Evolutionary conservation across 2,113 vertebrate species (phyloP).

Genomic region (Myotis lucifugus): DNA sequence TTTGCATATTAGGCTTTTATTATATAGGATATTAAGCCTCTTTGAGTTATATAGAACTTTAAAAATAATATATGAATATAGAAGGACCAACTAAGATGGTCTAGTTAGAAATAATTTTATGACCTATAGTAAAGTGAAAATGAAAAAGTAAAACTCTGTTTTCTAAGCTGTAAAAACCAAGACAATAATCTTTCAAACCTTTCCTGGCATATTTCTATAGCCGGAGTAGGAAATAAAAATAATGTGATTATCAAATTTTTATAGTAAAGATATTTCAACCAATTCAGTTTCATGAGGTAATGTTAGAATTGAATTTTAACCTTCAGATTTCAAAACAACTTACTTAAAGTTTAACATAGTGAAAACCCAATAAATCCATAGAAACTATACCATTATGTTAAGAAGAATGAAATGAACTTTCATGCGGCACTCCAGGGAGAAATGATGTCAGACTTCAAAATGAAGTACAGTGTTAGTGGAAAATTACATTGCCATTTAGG

Average conservation of each 20-base stretch:
- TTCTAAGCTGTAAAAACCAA: conserved; percentile 47
- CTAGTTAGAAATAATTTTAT: conserved; percentile 32
- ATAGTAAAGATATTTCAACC: conserved; percentile 41
- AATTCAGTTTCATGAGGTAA: conserved; percentile 32
- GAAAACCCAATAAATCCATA: conserved; percentile 52
- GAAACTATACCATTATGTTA: conserved; percentile 50
- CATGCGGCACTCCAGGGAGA: conserved; percentile 6
- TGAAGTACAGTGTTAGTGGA: conserved; percentile 49
- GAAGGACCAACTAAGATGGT: not conserved
- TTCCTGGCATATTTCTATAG: not conserved
- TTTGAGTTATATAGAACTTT: conserved; percentile 41
- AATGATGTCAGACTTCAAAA: conserved; percentile 32
- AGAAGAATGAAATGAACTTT: conserved; percentile 62
- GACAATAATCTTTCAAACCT: not conserved
- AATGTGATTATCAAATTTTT: not conserved
- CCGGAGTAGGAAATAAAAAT: conserved; percentile 29
- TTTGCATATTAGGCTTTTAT: no score
- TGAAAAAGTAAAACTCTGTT: conserved; percentile 46
- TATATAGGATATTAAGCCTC: not conserved
- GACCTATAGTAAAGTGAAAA: conserved; percentile 13
- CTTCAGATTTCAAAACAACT: conserved; percentile 53
- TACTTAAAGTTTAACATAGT: conserved; percentile 62
- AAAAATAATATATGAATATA: conserved; percentile 11
- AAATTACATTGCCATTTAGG: not conserved
- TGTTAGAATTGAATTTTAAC: conserved; percentile 68